Evolutionary conservation across 1,140 invertebrate genomes (phyloP), one percentile per base, ranked within the genome.

Genomic region (Drosophila sechellia): DNA sequence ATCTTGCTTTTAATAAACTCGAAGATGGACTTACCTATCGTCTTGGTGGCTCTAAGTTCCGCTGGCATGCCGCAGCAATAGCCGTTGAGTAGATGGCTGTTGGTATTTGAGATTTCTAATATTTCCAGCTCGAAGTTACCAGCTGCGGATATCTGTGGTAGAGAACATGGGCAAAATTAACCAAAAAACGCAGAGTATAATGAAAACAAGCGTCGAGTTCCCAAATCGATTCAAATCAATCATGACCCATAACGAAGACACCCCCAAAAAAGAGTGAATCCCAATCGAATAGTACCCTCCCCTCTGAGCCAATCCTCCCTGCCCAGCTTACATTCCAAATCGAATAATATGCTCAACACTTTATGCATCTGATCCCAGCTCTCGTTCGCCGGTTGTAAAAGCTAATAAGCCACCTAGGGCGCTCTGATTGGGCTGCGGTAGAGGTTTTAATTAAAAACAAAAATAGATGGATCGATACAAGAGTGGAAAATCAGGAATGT

Each of bases 81-180:
- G 76, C 96, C 97, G 85, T 94, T 94, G 69, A 95, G 94, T 80
- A 97, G 93, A 93, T 96, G 96, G 79, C 96, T 96, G 68, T 96
- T 95, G 85, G 95, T 95, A 94, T 98, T 98, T 92, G 96, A 95
- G 92, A 98, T 95, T 93, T 97, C 96, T 86, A 97, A 95, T 91
- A 98, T 96, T 94, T 98, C 96, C 90, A 98, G 95, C 94, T 98
- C 97, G 94, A 98, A 98, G 93, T 95, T 96, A 81, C 97, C 97
- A 93, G 96, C 83, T 69, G 90, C 87, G 73, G 81, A 91, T 86
- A 92, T 91, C 92, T 92, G 86, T 79, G 69, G 12, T 8, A 54
- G 40, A 69, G 58, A 55, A 63, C 17, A 52, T 59, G 53, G 42
- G 64, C 49, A 42, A 68, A 57, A 74, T 70, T 57, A 81, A 81